phyloP scores from a whole-genome alignment of 2,888 invertebrate species.

The Leptarthrus brevirostris region DNA sequence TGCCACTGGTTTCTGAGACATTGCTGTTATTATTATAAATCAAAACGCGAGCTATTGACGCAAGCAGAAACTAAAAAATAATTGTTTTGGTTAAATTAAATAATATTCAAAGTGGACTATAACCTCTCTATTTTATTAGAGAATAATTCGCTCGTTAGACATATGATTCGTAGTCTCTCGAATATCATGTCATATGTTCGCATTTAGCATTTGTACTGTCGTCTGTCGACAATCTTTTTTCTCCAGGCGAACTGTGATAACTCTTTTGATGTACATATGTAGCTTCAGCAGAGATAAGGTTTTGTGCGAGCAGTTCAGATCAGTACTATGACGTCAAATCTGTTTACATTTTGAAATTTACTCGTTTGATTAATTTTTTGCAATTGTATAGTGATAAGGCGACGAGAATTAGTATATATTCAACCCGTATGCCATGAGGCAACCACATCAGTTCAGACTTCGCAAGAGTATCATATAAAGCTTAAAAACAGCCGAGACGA shows the following conservation, averaged over 20 bases:
- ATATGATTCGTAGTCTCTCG: background rate
- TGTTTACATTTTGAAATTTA: constrained; percentile 19
- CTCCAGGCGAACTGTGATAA: background rate
- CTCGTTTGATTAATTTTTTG: constrained; percentile 1
- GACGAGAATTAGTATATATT: background rate
- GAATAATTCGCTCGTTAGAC: background rate
- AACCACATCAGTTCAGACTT: constrained; percentile 25
- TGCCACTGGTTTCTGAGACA: too few species aligned
- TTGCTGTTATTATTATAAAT: too few species aligned
- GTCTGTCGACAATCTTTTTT: background rate
- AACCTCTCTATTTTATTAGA: background rate
- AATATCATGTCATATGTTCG: background rate
- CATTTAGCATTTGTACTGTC: too few species aligned
- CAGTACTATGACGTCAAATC: constrained; percentile 15
- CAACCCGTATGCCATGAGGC: background rate
- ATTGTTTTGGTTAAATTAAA: background rate
- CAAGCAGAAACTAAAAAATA: constrained; percentile 12
- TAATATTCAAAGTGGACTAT: constrained; percentile 14
- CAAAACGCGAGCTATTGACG: constrained; percentile 16
- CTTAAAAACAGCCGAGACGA: background rate
- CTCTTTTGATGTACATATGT: background rate
- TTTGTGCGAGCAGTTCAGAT: constrained; percentile 6
- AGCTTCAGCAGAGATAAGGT: constrained; percentile 12
- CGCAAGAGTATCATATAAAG: background rate
- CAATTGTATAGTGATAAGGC: constrained; percentile 25